phyloP scores from a whole-genome alignment of 2,888 invertebrate species.

The Prenolepis imparis region DNA sequence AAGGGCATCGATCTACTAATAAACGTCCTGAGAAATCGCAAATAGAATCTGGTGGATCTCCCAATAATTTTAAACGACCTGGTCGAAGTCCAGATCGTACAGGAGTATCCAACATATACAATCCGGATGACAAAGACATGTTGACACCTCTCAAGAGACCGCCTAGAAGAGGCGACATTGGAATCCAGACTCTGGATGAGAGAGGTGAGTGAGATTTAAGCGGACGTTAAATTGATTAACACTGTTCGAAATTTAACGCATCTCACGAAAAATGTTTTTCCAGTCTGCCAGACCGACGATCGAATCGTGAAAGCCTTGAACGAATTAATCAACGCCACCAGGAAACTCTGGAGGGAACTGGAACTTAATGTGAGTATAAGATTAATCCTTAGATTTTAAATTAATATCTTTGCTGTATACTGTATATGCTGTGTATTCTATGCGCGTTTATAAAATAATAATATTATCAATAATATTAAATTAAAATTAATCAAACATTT shows the following conservation, averaged over 20 bases:
- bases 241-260: background rate
- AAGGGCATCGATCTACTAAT: background rate
- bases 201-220: constrained; percentile 85
- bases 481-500: background rate
- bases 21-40: background rate
- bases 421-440: background rate
- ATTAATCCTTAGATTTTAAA: background rate
- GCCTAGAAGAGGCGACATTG: constrained; percentile 90
- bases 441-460: background rate
- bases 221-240: background rate
- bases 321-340: constrained; percentile 90
- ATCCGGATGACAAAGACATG: constrained; percentile 36
- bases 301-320: constrained; percentile 90
- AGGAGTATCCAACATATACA: background rate
- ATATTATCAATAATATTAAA: background rate
- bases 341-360: constrained; percentile 91
- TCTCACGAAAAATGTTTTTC: constrained; percentile 50
- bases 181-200: constrained; percentile 89
- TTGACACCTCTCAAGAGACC: constrained; percentile 70
- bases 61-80: background rate
- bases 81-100: background rate
- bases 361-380: constrained; percentile 86
- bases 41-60: background rate
- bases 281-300: constrained; percentile 86
- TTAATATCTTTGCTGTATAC: background rate